These are phyloP conservation scores for Barbus barbus DNA, from an alignment of 2,113 vertebrate genomes.

Conservation along the genomic window DNA sequence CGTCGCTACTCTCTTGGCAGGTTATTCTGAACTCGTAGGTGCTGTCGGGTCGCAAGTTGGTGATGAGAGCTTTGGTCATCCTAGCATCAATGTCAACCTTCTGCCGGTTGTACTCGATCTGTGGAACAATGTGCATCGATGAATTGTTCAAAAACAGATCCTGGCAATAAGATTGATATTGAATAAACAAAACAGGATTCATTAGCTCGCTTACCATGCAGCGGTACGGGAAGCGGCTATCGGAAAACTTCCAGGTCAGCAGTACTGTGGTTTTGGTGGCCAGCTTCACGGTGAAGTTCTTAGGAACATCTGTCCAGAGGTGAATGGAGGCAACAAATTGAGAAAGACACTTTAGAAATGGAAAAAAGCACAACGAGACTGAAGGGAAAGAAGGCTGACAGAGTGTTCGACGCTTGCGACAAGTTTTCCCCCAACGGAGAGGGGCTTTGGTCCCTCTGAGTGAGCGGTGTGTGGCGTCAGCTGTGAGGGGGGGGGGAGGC, in stretches of 20 bases:
- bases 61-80: slow-evolving; percentile 86
- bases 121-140: not conserved
- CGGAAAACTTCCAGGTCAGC: slow-evolving; percentile 93
- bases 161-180: not conserved
- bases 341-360: slow-evolving; percentile 43
- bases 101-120: slow-evolving; percentile 93
- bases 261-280: slow-evolving; percentile 92
- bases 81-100: slow-evolving; percentile 89
- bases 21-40: slow-evolving; percentile 91
- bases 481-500: slow-evolving; percentile 71
- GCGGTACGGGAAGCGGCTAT: slow-evolving; percentile 82
- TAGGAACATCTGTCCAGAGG: slow-evolving; percentile 87
- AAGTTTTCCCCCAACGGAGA: slow-evolving; percentile 59
- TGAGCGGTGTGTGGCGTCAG: slow-evolving; percentile 68
- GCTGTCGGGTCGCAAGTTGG: slow-evolving; percentile 85
- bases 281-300: slow-evolving; percentile 98
- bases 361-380: slow-evolving; percentile 7
- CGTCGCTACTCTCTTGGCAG: slow-evolving; percentile 84
- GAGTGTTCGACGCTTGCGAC: not conserved
- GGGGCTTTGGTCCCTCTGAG: slow-evolving; percentile 56
- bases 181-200: not conserved
- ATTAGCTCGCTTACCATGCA: slow-evolving; percentile 81
- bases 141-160: not conserved
- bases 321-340: slow-evolving; percentile 40
- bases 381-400: slow-evolving; percentile 17